phyloP scores from a whole-genome alignment of 1,140 invertebrate genomes.

The Zeugodacus cucurbitae region DNA sequence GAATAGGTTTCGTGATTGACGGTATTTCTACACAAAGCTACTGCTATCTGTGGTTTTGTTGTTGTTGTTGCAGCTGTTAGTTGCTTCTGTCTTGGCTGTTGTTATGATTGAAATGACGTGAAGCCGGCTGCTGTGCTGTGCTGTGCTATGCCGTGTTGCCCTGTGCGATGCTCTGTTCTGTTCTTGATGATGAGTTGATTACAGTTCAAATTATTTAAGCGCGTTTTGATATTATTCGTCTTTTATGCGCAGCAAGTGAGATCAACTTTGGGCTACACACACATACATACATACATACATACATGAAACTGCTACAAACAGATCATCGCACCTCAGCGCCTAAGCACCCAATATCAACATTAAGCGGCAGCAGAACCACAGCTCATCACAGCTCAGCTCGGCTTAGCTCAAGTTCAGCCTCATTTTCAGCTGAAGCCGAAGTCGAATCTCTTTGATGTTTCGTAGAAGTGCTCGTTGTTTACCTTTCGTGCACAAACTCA shows the following conservation, averaged over 20 bases:
- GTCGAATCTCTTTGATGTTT: conserved; percentile 31
- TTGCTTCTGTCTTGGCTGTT: background rate
- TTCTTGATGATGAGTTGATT: conserved; percentile 34
- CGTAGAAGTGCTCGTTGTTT: conserved; percentile 32
- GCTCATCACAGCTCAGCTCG: background rate
- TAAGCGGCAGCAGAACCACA: background rate
- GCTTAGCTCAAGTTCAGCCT: background rate
- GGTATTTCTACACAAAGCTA: conserved; percentile 9
- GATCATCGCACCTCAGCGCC: no score
- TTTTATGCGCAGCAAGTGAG: background rate
- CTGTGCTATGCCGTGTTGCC: background rate
- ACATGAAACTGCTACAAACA: background rate
- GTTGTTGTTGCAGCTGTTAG: background rate
- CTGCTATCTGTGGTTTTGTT: background rate
- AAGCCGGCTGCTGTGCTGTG: conserved; percentile 25
- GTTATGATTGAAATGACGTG: conserved; percentile 37
- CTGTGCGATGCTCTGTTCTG: background rate
- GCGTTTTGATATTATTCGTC: conserved; percentile 34
- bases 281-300: background rate
- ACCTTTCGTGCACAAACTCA: conserved; percentile 11
- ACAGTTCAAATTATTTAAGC: conserved; percentile 35
- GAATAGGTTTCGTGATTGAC: conserved; percentile 32
- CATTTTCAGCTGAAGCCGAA: conserved; percentile 25
- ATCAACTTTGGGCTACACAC: background rate
- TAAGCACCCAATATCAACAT: background rate